phyloP scores from a whole-genome alignment of 1,140 invertebrate genomes.

The Cyclargus thomasi region DNA sequence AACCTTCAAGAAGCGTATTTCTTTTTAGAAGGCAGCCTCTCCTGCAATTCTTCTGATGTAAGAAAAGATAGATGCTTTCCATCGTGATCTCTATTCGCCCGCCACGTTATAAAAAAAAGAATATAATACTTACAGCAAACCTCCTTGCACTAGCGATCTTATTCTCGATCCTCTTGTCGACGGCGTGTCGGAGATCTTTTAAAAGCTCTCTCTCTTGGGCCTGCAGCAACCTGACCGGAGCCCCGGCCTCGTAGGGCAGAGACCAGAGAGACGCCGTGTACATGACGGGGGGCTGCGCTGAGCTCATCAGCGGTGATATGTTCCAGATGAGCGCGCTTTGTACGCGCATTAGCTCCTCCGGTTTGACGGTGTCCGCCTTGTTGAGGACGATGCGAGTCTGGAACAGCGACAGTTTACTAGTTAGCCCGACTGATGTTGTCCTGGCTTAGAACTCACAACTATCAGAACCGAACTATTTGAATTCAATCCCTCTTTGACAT shows the following conservation, averaged over 20 bases:
- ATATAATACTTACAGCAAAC: conserved; percentile 85
- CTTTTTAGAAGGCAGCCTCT: no score
- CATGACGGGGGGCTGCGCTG: conserved; percentile 94
- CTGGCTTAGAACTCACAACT: no score
- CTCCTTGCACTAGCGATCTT: conserved; percentile 94
- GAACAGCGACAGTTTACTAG: no score
- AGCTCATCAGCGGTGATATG: conserved; percentile 95
- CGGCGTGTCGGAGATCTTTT: conserved; percentile 87
- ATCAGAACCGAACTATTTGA: no score
- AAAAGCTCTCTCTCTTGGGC: conserved; percentile 93
- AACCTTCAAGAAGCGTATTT: no score
- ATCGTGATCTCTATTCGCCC: no score
- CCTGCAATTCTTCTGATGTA: no score
- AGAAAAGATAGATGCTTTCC: no score
- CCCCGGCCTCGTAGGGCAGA: conserved; percentile 86
- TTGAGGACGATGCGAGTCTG: conserved; percentile 93
- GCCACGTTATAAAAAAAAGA: no score
- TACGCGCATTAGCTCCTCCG: conserved; percentile 93
- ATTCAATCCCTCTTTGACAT: no score
- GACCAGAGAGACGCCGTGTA: conserved; percentile 95
- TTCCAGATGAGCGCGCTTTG: conserved; percentile 97
- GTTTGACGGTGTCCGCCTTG: conserved; percentile 95
- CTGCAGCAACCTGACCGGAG: conserved; percentile 84
- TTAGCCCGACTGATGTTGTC: no score
- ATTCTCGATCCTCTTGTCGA: conserved; percentile 93